Base-by-base conservation (phyloP, 2,888 invertebrate species). In the Plebejus melissa region DNA sequence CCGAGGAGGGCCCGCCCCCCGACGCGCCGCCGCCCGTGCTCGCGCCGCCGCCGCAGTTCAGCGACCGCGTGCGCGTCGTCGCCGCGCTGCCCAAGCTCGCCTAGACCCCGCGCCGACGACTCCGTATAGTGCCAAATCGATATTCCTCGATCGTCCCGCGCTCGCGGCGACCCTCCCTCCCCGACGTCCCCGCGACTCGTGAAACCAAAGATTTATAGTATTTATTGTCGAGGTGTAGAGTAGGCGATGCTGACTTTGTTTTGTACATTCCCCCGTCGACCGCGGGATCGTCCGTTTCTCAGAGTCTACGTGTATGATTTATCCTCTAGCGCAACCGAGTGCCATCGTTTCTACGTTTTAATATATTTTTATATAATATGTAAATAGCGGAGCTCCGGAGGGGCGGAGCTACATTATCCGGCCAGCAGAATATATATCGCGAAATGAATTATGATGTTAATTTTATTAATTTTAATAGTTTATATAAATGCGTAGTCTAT, bases 31-130 rank as follows among this genome's bases (percentile, higher is more conserved):
- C 77, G 76, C 85, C 97, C 22, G 94, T 97, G 79, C 93, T 97
- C 78, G 97, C 97, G 38, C 98, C 98, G 60, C 98, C 98, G 58
- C 98, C 98, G 60, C 98, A 98, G 90, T 98, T 98, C 92, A 97
- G 97, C 89, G 98, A 98, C 91, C 94, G 96, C 82, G 97, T 97
- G 76, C 95, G 97, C 81, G 97, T 98, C 80, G 97, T 98, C 75
- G 97, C 97, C 76, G 96, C 97, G 78, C 95, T 97, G 85, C 97
- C 97, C 80, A 98, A 98, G 91, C 94, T 92, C 70, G 93, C 94
- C 60, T 74, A 74, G 77, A 94, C 77, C 84, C 81, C 77, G 70
- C 77, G 4, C 5, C 5, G 38, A 7, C 38, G n/a, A 41, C 22
- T 70, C 70, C 38, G 41, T 70, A 22, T 22, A 72, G 72, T 72